Evolutionary conservation across 2,888 invertebrate species (phyloP), one percentile per base, ranked within the genome.

Genomic region (Heliconius sara): DNA sequence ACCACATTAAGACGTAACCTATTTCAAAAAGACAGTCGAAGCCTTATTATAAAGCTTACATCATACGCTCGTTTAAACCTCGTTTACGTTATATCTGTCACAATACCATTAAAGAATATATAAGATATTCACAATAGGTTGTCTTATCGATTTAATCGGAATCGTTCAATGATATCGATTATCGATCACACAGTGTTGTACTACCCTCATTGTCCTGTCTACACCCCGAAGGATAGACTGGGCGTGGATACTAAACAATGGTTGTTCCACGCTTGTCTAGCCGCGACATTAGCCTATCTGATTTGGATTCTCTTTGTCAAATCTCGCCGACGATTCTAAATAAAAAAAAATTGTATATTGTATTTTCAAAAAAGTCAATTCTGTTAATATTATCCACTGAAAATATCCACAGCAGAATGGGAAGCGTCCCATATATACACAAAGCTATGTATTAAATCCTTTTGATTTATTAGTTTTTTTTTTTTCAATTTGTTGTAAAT

Each of bases 181-280:
- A 88, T 88, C 87, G 88, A 89, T 89, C 86, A 83, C 81, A 85
- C 85, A 85, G 86, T 87, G 84, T 86, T 87, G 88, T 87, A 91
- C 91, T 90, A 89, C 91, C 90, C 91, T 91, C 91, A 95, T 95
- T 95, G 94, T 94, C 86, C 92, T 94, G 94, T 94, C 94, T 85
- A 80, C 90, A 90, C 89, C 91, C 91, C 90, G 89, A 87, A 86
- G 85, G 87, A 85, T 89, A 89, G 90, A 89, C 89, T 90, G 91
- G 91, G 90, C 91, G 89, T 87, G 87, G 86, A 88, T 88, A 87
- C 88, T 85, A 89, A 88, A 93, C 92, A 93, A 93, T 92, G 87
- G 88, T 87, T 86, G 86, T 88, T 89, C 89, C 86, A 87, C 88
- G 86, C 84, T 81, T 87, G 86, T 87, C 89, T 84, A 87, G 87